These are phyloP conservation scores for Octopus sinensis DNA, from an alignment of 1,140 invertebrate species.

Conservation along the genomic window DNA sequence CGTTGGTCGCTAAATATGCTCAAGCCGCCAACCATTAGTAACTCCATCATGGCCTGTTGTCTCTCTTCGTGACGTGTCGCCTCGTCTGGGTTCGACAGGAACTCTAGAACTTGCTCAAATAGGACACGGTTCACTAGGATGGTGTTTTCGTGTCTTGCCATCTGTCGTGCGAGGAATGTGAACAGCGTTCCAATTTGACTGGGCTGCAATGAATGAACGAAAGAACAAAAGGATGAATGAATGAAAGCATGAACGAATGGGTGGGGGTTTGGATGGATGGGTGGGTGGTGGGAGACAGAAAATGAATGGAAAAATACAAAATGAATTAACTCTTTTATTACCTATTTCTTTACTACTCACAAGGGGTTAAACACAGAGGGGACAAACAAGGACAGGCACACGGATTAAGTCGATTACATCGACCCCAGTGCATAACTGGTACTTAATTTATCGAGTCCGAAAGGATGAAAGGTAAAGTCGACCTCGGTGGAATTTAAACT, in stretches of 20 bases:
- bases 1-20: conserved; percentile 63
- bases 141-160: conserved; percentile 61
- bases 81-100: conserved; percentile 58
- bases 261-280: too few relatives aligned
- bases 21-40: conserved; percentile 71
- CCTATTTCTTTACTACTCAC: too few relatives aligned
- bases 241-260: not conserved
- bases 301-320: too few relatives aligned
- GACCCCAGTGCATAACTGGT: too few relatives aligned
- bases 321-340: too few relatives aligned
- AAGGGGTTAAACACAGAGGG: too few relatives aligned
- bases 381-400: too few relatives aligned
- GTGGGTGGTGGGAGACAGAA: too few relatives aligned
- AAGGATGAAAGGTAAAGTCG: too few relatives aligned
- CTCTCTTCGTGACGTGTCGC: conserved; percentile 68
- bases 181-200: conserved; percentile 70
- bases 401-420: too few relatives aligned
- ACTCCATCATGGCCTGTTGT: conserved; percentile 76
- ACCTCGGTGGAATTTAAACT: too few relatives aligned
- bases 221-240: not conserved
- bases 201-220: conserved; percentile 36
- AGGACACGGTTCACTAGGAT: conserved; percentile 61
- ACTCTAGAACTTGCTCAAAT: conserved; percentile 61
- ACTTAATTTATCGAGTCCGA: too few relatives aligned
- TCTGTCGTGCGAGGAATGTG: conserved; percentile 71